Percentiles rank a stretch among this genome's conserved stretches.
Conservation (phyloP, 2,797 vertebrate species). For the Micromesistius poutassou region DNA sequence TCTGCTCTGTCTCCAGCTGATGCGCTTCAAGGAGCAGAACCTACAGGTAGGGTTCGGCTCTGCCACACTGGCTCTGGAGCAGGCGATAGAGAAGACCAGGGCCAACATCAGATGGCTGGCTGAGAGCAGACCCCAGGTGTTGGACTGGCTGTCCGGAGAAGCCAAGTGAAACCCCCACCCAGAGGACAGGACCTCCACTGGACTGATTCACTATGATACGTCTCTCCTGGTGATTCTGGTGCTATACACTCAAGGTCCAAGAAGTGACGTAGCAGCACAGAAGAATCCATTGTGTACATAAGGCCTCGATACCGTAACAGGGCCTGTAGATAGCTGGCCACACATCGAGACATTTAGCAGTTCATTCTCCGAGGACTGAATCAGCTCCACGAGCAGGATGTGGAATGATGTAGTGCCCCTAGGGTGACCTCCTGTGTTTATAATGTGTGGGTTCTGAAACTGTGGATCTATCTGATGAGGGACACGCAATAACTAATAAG, state of each 20-base stretch:
- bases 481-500: neutral
- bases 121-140: slow-evolving; percentile 72
- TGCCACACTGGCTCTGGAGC: slow-evolving; percentile 80
- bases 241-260: neutral
- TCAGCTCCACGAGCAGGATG: neutral
- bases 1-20: slow-evolving; percentile 71
- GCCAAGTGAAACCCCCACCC: neutral
- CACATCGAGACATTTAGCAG: neutral
- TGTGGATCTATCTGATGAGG: neutral
- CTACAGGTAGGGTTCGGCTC: slow-evolving; percentile 82
- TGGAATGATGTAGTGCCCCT: neutral
- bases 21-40: slow-evolving; percentile 81
- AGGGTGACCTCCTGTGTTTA: neutral
- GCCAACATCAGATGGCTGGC: slow-evolving; percentile 88
- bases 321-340: neutral
- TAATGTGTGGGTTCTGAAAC: neutral
- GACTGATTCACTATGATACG: neutral
- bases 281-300: neutral
- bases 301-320: neutral
- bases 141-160: slow-evolving; percentile 73
- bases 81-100: slow-evolving; percentile 84
- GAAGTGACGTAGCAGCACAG: neutral
- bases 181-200: neutral
- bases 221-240: neutral
- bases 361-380: neutral